Percentiles rank a stretch among this genome's conserved stretches.
Conservation (phyloP, 2,797 vertebrate species). For the Enteromius afrohamiltoni region DNA sequence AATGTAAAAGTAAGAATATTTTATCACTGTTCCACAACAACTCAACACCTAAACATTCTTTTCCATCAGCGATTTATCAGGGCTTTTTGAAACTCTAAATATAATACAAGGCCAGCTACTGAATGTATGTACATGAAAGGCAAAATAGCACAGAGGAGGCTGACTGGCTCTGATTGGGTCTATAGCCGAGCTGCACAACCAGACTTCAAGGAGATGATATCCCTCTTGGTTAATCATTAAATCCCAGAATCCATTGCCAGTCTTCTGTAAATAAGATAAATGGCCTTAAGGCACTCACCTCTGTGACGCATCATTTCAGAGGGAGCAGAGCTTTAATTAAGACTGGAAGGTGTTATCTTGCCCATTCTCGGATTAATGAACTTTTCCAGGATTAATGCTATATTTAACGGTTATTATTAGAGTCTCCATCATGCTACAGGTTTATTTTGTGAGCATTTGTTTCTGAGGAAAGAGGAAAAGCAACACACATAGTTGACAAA, state of each 20-base stretch:
- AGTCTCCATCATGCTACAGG: neutral
- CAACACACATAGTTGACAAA: conserved; percentile 31
- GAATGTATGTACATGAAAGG: neutral
- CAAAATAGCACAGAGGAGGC: conserved; percentile 4
- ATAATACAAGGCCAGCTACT: neutral
- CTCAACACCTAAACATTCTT: too few species aligned
- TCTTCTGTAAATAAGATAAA: conserved; percentile 87
- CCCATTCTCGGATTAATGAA: conserved; percentile 42
- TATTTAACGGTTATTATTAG: neutral
- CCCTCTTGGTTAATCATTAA: conserved; percentile 87
- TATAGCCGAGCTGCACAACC: conserved; percentile 34
- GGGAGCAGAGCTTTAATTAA: conserved; percentile 68
- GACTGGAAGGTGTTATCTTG: conserved; percentile 54
- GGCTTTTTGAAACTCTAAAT: neutral
- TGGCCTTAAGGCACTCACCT: conserved; percentile 70
- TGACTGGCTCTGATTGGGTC: conserved; percentile 34
- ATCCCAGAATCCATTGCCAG: conserved; percentile 70
- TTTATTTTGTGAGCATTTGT: conserved; percentile 18
- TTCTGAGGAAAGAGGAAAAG: conserved; percentile 14
- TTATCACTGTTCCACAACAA: too few species aligned
- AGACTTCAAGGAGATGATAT: conserved; percentile 66
- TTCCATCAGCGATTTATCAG: too few species aligned
- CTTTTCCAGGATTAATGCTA: conserved; percentile 13
- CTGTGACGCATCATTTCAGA: conserved; percentile 66
- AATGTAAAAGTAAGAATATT: too few species aligned